phyloP scores from a whole-genome alignment of 2,888 invertebrate genomes.

The Galerucella pusilla region DNA sequence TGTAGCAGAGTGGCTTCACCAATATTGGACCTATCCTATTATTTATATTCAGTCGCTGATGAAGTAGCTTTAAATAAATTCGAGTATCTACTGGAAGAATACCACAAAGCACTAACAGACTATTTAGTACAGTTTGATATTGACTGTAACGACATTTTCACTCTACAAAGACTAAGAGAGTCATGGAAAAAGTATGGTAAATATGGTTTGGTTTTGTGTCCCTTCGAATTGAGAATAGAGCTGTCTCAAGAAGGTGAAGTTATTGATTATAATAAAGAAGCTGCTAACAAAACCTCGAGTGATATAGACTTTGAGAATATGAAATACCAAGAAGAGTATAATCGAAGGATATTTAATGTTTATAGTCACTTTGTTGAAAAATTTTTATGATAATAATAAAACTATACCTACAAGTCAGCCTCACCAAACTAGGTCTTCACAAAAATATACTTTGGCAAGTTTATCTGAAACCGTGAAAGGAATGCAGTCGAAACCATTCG shows the following conservation, averaged over 20 bases:
- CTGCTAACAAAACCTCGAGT: constrained; percentile 35
- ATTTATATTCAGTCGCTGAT: constrained; percentile 50
- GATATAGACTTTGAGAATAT: constrained; percentile 38
- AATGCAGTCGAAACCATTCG: too few relatives aligned
- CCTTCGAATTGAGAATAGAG: constrained; percentile 48
- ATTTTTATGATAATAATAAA: constrained; percentile 22
- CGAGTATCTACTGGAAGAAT: constrained; percentile 51
- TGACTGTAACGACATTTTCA: constrained; percentile 44
- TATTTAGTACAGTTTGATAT: constrained; percentile 47
- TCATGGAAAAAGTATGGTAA: constrained; percentile 51
- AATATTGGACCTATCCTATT: constrained; percentile 54
- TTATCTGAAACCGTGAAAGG: too few relatives aligned
- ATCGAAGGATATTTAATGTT: constrained; percentile 22
- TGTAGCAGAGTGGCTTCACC: constrained; percentile 49
- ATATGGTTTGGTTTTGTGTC: constrained; percentile 48
- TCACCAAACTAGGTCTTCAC: too few relatives aligned
- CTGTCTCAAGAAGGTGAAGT: constrained; percentile 47
- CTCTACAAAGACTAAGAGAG: constrained; percentile 45
- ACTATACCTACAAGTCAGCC: not conserved
- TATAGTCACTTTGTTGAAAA: constrained; percentile 28
- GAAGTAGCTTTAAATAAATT: constrained; percentile 47
- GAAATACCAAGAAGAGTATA: constrained; percentile 40
- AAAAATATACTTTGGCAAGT: too few relatives aligned
- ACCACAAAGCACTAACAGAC: constrained; percentile 48
- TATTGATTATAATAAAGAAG: constrained; percentile 44